A percentile compares a stretch with the other conserved stretches of the same genome.
phyloP scores from a whole-genome alignment of 2,113 vertebrate genomes.

The Rallus limicola region DNA sequence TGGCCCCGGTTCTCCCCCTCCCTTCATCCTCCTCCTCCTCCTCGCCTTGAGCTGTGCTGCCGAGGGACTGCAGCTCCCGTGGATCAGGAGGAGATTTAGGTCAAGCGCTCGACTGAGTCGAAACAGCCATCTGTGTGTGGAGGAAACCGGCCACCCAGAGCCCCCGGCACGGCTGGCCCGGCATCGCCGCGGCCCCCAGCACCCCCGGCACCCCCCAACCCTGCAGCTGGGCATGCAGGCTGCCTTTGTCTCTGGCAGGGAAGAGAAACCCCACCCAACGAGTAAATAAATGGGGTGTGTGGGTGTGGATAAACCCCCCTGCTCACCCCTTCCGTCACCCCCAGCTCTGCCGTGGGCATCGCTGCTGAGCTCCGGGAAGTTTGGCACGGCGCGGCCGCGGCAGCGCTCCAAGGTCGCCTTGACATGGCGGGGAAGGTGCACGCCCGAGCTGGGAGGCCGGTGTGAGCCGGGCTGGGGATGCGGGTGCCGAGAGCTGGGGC shows the following conservation, averaged over 20 bases:
- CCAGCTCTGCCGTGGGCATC: neutral
- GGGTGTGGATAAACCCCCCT: neutral
- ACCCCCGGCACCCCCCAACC: neutral
- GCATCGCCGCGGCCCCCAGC: neutral
- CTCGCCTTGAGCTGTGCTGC: conserved; percentile 67
- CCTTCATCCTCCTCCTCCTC: neutral
- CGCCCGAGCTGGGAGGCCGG: neutral
- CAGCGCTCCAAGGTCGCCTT: conserved; percentile 51
- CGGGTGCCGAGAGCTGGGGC: neutral
- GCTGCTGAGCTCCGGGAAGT: neutral
- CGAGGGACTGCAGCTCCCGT: conserved; percentile 61
- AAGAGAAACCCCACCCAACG: neutral
- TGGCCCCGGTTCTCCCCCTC: neutral
- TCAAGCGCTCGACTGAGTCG: conserved; percentile 72
- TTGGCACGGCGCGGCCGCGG: neutral
- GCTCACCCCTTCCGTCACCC: neutral
- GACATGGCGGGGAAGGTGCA: conserved; percentile 52
- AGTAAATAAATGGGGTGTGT: neutral
- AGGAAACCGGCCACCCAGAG: conserved; percentile 54
- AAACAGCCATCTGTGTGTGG: conserved; percentile 71
- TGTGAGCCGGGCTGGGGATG: neutral
- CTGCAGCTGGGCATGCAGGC: neutral
- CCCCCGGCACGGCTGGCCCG: neutral
- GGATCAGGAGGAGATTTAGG: conserved; percentile 74
- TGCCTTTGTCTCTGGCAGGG: neutral